Evolutionary conservation across 2,888 invertebrate genomes (phyloP).

Genomic region (Syrista parreyssii): DNA sequence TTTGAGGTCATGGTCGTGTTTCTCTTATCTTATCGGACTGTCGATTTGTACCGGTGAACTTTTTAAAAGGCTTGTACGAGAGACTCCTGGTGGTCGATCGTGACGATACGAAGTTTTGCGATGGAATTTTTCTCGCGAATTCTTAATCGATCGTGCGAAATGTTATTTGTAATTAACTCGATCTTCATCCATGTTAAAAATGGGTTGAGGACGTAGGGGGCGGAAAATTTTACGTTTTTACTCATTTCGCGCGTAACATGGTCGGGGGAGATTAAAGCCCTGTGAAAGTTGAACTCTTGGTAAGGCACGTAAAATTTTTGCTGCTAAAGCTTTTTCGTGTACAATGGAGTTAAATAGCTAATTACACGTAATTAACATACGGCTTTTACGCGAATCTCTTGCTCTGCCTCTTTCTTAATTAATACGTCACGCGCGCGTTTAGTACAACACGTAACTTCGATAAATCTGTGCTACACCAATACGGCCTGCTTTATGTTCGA

Average conservation of each 20-base stretch:
- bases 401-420: background rate
- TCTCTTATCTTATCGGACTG: background rate
- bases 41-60: background rate
- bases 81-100: background rate
- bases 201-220: background rate
- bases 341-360: constrained; percentile 30
- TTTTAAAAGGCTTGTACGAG: background rate
- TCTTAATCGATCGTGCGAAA: too few relatives aligned
- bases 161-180: background rate
- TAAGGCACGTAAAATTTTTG: constrained; percentile 25
- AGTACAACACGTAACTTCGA: background rate
- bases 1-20: background rate
- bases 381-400: background rate
- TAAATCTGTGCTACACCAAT: background rate
- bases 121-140: too few relatives aligned
- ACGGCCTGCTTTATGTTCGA: background rate
- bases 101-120: background rate
- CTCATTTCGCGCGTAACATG: background rate
- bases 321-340: constrained; percentile 26
- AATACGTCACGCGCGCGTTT: background rate
- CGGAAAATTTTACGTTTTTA: background rate
- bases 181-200: background rate
- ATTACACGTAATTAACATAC: constrained; percentile 40
- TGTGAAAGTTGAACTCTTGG: background rate
- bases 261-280: background rate